Conservation (phyloP, 1,140 invertebrate genomes). For the Chlorops oryzae region DNA sequence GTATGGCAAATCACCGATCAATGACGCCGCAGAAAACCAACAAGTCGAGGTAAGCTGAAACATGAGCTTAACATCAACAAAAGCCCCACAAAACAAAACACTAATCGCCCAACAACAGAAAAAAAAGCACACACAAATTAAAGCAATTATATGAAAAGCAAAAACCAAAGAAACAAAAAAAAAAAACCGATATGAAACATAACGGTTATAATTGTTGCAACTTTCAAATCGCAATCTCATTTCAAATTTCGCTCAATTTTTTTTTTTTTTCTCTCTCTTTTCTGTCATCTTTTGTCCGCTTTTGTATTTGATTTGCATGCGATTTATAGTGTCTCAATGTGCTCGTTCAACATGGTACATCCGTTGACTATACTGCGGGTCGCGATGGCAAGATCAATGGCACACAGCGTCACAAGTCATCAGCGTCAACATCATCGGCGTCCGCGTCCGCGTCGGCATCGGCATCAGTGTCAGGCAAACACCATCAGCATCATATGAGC, state of each 20-base stretch:
- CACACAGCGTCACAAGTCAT: conserved; percentile 29
- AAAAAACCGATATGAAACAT: too few species aligned
- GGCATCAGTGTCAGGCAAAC: conserved; percentile 23
- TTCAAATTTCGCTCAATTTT: neutral
- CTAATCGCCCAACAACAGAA: conserved; percentile 3
- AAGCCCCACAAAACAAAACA: neutral
- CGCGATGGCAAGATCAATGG: conserved; percentile 21
- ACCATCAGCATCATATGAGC: conserved; percentile 24
- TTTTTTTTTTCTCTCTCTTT: conserved; percentile 3
- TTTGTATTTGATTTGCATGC: neutral
- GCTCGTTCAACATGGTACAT: conserved; percentile 67
- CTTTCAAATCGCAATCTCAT: neutral
- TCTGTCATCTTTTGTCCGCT: neutral
- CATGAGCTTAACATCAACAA: too few species aligned
- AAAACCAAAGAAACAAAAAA: too few species aligned
- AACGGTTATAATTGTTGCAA: neutral
- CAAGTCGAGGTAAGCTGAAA: conserved; percentile 75
- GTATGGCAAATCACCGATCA: conserved; percentile 79
- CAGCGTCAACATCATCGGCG: conserved; percentile 20
- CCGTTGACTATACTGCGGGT: conserved; percentile 52
- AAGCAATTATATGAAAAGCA: too few species aligned
- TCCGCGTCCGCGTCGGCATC: conserved; percentile 11
- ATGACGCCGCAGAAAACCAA: conserved; percentile 83
- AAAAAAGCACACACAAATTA: neutral
- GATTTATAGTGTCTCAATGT: conserved; percentile 64